Conservation (phyloP, 2,888 invertebrate genomes). For the Pachymerium ferrugineum region DNA sequence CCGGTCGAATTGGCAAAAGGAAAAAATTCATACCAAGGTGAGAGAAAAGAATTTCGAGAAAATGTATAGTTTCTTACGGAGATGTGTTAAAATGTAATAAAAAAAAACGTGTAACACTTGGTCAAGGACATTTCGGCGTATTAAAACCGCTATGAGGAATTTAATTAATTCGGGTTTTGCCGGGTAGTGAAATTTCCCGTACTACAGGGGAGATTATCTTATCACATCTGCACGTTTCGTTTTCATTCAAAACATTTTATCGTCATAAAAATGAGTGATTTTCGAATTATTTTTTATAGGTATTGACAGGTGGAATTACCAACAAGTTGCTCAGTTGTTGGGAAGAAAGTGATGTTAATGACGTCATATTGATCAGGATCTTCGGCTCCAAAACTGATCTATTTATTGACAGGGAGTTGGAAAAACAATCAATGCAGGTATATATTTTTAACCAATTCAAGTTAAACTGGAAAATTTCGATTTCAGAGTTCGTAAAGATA, state of each 20-base stretch:
- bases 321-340: constrained; percentile 82
- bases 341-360: constrained; percentile 52
- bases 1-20: not conserved
- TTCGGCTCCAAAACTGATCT: constrained; percentile 91
- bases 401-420: constrained; percentile 80
- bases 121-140: not conserved
- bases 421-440: constrained; percentile 48
- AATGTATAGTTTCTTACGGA: not conserved
- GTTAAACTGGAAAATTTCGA: too few species aligned
- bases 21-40: not conserved
- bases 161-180: too few species aligned
- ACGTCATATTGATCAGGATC: constrained; percentile 76
- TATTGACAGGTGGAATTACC: constrained; percentile 89
- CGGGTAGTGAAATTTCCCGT: too few species aligned
- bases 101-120: not conserved
- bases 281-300: constrained; percentile 51
- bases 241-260: not conserved
- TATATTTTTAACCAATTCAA: not conserved
- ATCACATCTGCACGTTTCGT: too few species aligned
- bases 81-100: not conserved
- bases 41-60: not conserved
- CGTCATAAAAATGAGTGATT: not conserved
- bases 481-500: too few species aligned
- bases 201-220: too few species aligned
- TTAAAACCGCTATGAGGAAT: too few species aligned